Percentiles rank a stretch among this genome's conserved stretches.
Evolutionary conservation across 2,113 vertebrate species (phyloP).

Genomic region (Steatornis caripensis): DNA sequence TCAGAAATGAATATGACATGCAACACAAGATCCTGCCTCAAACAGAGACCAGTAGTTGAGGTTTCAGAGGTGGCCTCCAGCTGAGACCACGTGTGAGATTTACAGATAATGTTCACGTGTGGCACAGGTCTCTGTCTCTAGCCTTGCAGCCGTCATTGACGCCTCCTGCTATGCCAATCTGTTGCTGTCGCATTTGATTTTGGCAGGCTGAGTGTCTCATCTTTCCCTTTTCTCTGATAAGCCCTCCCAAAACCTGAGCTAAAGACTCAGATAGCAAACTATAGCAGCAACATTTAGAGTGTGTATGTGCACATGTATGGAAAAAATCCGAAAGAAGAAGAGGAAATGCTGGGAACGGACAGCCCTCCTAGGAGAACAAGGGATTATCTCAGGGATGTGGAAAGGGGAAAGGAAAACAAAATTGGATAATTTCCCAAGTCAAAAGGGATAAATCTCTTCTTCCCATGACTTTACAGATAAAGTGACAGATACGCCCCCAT

Average conservation of each 20-base stretch:
- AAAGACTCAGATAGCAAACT: slow-evolving; percentile 52
- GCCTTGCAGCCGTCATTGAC: rapidly evolving
- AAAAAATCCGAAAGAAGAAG: slow-evolving; percentile 42
- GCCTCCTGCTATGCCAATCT: not conserved
- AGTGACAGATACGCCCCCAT: not conserved
- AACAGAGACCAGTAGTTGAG: not conserved
- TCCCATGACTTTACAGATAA: not conserved
- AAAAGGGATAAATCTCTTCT: not conserved
- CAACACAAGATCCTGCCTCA: not conserved
- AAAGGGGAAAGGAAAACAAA: not conserved
- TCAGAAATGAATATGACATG: not conserved
- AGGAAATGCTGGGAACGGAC: not conserved
- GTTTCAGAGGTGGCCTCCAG: not conserved
- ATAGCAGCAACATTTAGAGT: slow-evolving; percentile 69
- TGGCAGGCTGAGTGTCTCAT: slow-evolving; percentile 66
- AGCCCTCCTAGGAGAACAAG: not conserved
- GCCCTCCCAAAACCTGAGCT: slow-evolving; percentile 45
- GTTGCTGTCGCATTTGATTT: not conserved
- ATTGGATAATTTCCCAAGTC: not conserved
- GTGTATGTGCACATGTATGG: not conserved
- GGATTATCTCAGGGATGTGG: not conserved
- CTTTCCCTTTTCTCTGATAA: slow-evolving; percentile 52
- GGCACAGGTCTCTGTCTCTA: not conserved
- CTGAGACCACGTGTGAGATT: not conserved
- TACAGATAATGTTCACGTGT: not conserved